These are phyloP conservation scores for Sciurus niger DNA, from an alignment of 2,113 vertebrate species.

Conservation along the genomic window DNA sequence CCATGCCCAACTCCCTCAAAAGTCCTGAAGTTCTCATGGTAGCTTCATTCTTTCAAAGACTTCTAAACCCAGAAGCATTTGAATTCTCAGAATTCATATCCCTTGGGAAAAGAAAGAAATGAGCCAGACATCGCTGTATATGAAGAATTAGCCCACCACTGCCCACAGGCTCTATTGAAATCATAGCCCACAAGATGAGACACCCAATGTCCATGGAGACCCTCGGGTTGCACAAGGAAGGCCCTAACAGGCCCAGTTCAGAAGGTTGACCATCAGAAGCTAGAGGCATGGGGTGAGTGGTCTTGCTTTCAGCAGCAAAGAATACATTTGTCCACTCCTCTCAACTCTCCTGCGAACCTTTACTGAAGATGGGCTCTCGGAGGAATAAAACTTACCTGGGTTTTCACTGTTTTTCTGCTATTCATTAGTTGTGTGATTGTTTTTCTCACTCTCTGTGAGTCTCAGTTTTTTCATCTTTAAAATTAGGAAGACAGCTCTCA, in stretches of 20 bases:
- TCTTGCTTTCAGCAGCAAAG: not conserved
- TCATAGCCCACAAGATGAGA: not conserved
- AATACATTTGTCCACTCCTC: fast-evolving
- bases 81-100: not conserved
- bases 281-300: too few species aligned
- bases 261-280: fast-evolving
- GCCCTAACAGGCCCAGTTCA: not conserved
- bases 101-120: not conserved
- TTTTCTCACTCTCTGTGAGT: not conserved
- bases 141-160: not conserved
- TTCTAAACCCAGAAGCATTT: not conserved
- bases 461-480: not conserved
- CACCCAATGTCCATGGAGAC: not conserved
- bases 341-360: not conserved
- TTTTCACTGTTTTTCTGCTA: not conserved
- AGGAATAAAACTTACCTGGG: too few species aligned
- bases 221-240: not conserved
- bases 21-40: not conserved
- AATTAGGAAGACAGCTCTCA: fast-evolving
- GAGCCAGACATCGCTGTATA: not conserved
- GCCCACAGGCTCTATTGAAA: not conserved
- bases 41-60: not conserved
- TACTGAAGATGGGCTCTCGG: not conserved
- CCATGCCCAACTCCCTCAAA: not conserved
- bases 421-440: not conserved